Evolutionary conservation across 2,113 vertebrate species (phyloP).

Genomic region (Collichthys lucidus): DNA sequence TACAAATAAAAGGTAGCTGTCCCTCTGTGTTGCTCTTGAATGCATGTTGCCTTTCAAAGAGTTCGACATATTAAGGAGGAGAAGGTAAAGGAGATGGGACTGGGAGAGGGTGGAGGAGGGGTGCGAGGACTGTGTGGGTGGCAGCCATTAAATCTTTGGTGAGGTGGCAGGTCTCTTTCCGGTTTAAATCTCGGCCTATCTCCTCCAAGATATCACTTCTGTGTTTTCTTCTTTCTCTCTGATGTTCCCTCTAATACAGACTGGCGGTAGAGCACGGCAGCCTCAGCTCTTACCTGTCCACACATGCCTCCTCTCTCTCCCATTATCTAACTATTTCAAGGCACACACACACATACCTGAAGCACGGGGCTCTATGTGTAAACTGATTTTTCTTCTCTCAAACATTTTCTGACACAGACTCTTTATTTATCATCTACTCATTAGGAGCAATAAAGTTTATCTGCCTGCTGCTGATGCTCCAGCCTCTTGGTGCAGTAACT

Average conservation of each 20-base stretch:
- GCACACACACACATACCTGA: neutral
- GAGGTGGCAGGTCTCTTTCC: slow-evolving; percentile 28
- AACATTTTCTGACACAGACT: neutral
- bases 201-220: neutral
- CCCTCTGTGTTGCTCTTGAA: neutral
- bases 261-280: neutral
- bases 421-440: neutral
- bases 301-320: slow-evolving; percentile 49
- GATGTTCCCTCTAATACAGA: slow-evolving; percentile 18
- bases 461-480: slow-evolving; percentile 3
- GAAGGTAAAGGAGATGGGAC: neutral
- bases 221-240: neutral
- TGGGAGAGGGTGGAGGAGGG: slow-evolving; percentile 1
- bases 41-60: neutral
- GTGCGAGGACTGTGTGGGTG: neutral
- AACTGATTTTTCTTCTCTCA: slow-evolving; percentile 6
- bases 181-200: neutral
- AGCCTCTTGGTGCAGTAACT: neutral
- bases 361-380: neutral
- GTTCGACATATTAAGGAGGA: neutral
- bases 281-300: slow-evolving; percentile 44
- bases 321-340: slow-evolving; percentile 41
- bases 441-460: neutral
- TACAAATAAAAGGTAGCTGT: neutral
- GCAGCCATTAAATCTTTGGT: slow-evolving; percentile 25